Percentiles rank a stretch among this genome's conserved stretches.
Evolutionary conservation across 2,888 invertebrate genomes (phyloP).

Genomic region (Copidosoma aretas): DNA sequence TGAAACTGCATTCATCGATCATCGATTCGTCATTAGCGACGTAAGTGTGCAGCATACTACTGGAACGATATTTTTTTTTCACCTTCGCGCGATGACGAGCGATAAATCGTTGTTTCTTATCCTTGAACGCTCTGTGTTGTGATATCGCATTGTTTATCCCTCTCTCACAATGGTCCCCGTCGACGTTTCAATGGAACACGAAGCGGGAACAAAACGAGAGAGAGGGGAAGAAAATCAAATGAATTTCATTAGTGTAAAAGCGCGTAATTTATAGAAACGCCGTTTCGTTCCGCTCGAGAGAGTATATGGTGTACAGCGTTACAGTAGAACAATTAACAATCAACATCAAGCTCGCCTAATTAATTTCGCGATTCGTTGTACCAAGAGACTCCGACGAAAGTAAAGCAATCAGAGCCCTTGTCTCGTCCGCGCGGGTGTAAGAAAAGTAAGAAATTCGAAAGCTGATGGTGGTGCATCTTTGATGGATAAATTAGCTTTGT

Average conservation of each 20-base stretch:
- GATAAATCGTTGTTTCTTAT: background rate
- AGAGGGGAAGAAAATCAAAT: background rate
- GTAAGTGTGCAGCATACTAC: background rate
- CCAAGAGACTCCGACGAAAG: background rate
- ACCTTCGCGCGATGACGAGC: background rate
- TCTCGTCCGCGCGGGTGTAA: background rate
- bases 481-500: too few relatives aligned
- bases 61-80: background rate
- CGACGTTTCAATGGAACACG: too few relatives aligned
- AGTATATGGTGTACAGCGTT: background rate
- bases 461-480: too few relatives aligned
- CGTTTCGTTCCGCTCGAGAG: background rate
- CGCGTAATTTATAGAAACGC: slow-evolving; percentile 6
- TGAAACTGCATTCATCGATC: background rate
- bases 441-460: too few relatives aligned
- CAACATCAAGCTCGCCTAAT: slow-evolving; percentile 6
- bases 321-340: slow-evolving; percentile 7
- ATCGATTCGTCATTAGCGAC: background rate
- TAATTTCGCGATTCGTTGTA: slow-evolving; percentile 5
- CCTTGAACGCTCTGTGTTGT: too few relatives aligned
- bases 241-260: background rate
- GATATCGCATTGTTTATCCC: background rate
- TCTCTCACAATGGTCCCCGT: background rate
- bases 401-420: background rate
- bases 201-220: background rate